A percentile compares a stretch with the other conserved stretches of the same genome.
These are phyloP conservation scores for Apotomis betuletana DNA, from an alignment of 2,888 invertebrate genomes.

Conservation along the genomic window DNA sequence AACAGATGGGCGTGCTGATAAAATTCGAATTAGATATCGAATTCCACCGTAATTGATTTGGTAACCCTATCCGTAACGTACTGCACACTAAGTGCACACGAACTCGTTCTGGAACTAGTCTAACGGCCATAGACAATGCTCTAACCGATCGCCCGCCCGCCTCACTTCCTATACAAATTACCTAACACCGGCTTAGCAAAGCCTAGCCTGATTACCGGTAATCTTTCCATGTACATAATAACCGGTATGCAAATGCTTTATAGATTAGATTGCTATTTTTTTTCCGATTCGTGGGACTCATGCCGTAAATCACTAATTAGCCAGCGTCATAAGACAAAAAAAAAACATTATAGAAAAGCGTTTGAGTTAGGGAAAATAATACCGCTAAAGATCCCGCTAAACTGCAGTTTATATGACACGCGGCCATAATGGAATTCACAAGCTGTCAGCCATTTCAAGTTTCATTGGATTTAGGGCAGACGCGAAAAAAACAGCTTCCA, in stretches of 20 bases:
- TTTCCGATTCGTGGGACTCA: background rate
- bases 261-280: background rate
- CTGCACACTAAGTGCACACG: conserved; percentile 47
- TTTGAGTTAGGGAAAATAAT: background rate
- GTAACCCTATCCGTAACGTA: conserved; percentile 37
- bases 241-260: conserved; percentile 7
- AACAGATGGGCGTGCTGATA: conserved; percentile 2
- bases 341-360: background rate
- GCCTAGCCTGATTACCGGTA: conserved; percentile 1
- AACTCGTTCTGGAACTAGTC: conserved; percentile 56
- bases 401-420: conserved; percentile 5
- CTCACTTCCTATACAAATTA: conserved; percentile 47
- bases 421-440: conserved; percentile 31
- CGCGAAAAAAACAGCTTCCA: conserved; percentile 50
- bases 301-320: background rate
- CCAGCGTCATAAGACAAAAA: background rate
- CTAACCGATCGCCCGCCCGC: conserved; percentile 50
- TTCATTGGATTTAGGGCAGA: conserved; percentile 47
- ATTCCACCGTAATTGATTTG: conserved; percentile 33
- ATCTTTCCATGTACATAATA: conserved; percentile 18
- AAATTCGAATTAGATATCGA: conserved; percentile 7
- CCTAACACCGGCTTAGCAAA: conserved; percentile 42
- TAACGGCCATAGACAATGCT: conserved; percentile 56
- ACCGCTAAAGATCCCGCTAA: background rate
- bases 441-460: conserved; percentile 41